phyloP scores from a whole-genome alignment of 1,140 invertebrate genomes.

The Zaprionus inermis region DNA sequence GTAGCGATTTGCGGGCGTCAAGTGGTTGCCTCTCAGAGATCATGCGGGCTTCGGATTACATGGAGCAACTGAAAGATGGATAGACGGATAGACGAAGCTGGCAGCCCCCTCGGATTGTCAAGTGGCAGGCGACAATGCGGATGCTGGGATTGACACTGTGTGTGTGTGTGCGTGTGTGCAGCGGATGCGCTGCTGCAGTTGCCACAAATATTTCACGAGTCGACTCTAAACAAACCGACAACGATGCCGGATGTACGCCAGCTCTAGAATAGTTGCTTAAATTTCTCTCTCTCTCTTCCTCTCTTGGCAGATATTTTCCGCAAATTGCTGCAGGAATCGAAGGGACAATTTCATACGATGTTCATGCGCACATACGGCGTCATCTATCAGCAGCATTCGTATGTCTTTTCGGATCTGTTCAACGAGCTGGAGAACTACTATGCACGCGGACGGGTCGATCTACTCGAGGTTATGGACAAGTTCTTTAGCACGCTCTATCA shows the following conservation, averaged over 20 bases:
- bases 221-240: constrained; percentile 47
- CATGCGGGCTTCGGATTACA: constrained; percentile 66
- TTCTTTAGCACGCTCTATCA: constrained; percentile 97
- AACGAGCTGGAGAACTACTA: constrained; percentile 96
- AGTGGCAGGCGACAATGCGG: constrained; percentile 71
- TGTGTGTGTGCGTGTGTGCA: constrained; percentile 37
- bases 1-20: constrained; percentile 58
- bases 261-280: constrained; percentile 4
- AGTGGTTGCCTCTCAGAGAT: constrained; percentile 67
- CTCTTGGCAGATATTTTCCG: constrained; percentile 92
- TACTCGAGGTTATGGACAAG: constrained; percentile 93
- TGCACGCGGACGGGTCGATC: constrained; percentile 90
- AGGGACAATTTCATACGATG: constrained; percentile 95
- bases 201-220: constrained; percentile 56
- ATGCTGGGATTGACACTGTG: constrained; percentile 67
- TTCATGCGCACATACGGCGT: constrained; percentile 97
- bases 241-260: constrained; percentile 53
- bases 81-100: too few species aligned
- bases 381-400: constrained; percentile 96
- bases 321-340: constrained; percentile 92
- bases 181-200: constrained; percentile 60
- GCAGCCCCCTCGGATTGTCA: too few species aligned
- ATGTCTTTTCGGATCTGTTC: constrained; percentile 96
- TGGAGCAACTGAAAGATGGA: neutral
- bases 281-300: neutral